phyloP scores from a whole-genome alignment of 2,888 invertebrate genomes.

The Gandaritis pyraliata region DNA sequence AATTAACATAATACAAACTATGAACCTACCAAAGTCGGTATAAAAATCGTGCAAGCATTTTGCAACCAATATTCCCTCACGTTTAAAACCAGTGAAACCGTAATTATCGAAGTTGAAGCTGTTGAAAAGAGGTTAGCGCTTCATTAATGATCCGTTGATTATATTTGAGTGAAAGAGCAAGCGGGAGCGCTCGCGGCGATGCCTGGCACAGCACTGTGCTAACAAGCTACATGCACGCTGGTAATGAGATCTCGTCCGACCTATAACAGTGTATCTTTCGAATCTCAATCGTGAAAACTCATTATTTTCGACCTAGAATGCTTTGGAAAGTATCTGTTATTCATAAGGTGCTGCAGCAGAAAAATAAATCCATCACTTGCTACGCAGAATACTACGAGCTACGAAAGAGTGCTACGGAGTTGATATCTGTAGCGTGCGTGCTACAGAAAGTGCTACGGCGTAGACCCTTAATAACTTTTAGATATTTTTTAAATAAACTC shows the following conservation, averaged over 20 bases:
- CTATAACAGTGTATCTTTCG: constrained; percentile 4
- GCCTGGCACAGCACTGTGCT: constrained; percentile 8
- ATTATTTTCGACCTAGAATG: constrained; percentile 1
- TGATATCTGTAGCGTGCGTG: not conserved
- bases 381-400: not conserved
- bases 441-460: constrained; percentile 1
- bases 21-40: no score
- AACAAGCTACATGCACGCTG: constrained; percentile 15
- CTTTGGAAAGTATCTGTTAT: no score
- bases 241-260: constrained; percentile 25
- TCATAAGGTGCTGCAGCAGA: no score
- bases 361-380: no score
- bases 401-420: not conserved
- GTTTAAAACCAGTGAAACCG: constrained; percentile 8
- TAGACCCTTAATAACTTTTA: not conserved
- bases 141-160: constrained; percentile 60
- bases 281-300: constrained; percentile 2
- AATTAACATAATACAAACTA: no score
- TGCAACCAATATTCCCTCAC: not conserved
- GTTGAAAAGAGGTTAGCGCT: constrained; percentile 16
- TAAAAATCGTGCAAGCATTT: not conserved
- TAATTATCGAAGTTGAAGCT: constrained; percentile 20
- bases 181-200: constrained; percentile 15
- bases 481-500: not conserved
- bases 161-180: constrained; percentile 27